Base-by-base conservation (phyloP, 35 echinoderm and acorn worm genomes). In the Diadema setosum region DNA sequence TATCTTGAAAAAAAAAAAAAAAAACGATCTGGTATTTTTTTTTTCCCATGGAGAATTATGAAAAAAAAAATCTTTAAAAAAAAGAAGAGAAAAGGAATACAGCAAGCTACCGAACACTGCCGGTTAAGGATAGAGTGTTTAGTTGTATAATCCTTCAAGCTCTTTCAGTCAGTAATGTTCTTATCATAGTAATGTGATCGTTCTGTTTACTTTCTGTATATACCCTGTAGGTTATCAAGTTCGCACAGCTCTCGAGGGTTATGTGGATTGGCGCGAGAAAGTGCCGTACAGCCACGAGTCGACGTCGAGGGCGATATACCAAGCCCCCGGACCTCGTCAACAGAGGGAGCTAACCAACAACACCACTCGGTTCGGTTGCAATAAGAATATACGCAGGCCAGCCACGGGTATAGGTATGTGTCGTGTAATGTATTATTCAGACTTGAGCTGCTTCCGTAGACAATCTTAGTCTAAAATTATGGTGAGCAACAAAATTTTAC, bases 181-280 rank as follows among this genome's bases (percentile, higher is more conserved):
- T n/a, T n/a, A n/a, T n/a, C n/a, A n/a, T n/a, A n/a, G n/a, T n/a
- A n/a, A n/a, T n/a, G n/a, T n/a, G n/a, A n/a, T n/a, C n/a, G n/a
- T n/a, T n/a, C n/a, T n/a, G n/a, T n/a, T n/a, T n/a, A n/a, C n/a
- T n/a, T n/a, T n/a, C n/a, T n/a, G n/a, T n/a, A n/a, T n/a, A n/a
- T n/a, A n/a, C n/a, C n/a, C n/a, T n/a, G n/a, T 41, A 99, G 96
- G 96, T 90, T 94, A 87, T 49, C 92, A 94, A 74, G 88, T 99
- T 70, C 88, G 84, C 5, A 95, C 96, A 30, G 96, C 96, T 2
- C 87, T 94, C 83, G 89, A 94, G 30, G 84, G 84, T 9, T 89
- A 93, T 48, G 80, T 85, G 1, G 89, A 92, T 46, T 85, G 85
- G 67, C 74, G 84, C 16, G 92, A 98, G 40, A 88, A 89, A 23